Conservation (phyloP, 1,140 invertebrate genomes). For the Schlechtendalia chinensis region DNA sequence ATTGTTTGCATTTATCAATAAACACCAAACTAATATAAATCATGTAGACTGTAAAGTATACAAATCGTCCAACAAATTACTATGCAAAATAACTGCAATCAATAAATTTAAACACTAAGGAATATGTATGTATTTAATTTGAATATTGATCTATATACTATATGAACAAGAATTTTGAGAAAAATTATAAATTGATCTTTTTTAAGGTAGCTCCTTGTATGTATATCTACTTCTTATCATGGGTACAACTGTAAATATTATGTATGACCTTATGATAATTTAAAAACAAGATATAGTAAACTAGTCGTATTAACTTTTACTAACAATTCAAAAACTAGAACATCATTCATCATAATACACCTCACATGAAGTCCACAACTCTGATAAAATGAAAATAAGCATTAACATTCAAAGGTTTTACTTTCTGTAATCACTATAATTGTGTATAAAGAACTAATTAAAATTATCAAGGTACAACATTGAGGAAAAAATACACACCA, state of each 20-base stretch:
- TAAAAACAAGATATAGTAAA: background rate
- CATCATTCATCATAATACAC: background rate
- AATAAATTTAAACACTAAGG: too few species aligned
- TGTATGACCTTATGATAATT: background rate
- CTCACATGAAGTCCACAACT: background rate
- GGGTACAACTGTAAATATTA: background rate
- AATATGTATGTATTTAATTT: too few species aligned
- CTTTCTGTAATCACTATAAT: background rate
- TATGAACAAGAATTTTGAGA: too few species aligned
- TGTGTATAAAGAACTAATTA: conserved; percentile 30
- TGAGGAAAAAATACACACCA: background rate
- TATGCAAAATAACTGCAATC: too few species aligned
- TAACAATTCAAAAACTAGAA: background rate
- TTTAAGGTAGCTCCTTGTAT: too few species aligned
- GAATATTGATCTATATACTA: too few species aligned
- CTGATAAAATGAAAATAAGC: conserved; percentile 27
- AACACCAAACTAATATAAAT: too few species aligned
- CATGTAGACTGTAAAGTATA: too few species aligned
- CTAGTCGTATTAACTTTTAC: background rate
- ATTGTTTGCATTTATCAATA: too few species aligned
- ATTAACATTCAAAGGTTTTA: background rate
- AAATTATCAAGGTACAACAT: conserved; percentile 18
- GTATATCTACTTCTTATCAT: background rate
- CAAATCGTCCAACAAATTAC: too few species aligned
- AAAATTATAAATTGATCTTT: too few species aligned